Evolutionary conservation across 2,113 vertebrate genomes (phyloP).

Genomic region (Prochilodus magdalenae): DNA sequence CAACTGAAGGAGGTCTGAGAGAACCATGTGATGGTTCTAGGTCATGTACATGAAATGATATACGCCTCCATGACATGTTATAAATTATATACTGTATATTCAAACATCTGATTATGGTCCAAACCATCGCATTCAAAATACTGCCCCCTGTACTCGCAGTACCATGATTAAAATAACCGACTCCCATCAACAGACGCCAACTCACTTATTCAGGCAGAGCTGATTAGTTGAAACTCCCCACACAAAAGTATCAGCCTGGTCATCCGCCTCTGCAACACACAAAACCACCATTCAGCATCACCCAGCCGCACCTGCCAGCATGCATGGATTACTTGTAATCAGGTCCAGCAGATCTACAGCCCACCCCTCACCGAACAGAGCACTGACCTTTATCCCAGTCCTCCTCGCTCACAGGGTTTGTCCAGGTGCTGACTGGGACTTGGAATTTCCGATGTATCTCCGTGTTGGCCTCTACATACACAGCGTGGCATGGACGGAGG

Average conservation of each 20-base stretch:
- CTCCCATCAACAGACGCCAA: not conserved
- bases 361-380: not conserved
- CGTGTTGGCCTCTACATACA: conserved; percentile 9
- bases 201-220: conserved; percentile 34
- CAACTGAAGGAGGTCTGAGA: too few species aligned
- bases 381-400: conserved; percentile 74
- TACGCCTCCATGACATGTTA: too few species aligned
- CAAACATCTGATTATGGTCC: too few species aligned
- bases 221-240: conserved; percentile 58
- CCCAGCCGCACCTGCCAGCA: not conserved
- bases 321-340: not conserved
- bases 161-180: too few species aligned
- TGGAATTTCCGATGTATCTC: conserved; percentile 48
- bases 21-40: too few species aligned
- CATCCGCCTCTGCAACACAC: conserved; percentile 63
- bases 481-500: too few species aligned
- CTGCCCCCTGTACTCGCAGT: too few species aligned
- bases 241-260: conserved; percentile 57
- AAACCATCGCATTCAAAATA: too few species aligned
- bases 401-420: conserved; percentile 58
- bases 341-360: not conserved
- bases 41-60: too few species aligned
- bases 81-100: too few species aligned
- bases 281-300: not conserved
- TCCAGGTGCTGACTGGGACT: conserved; percentile 67